Conservation (phyloP, 2,888 invertebrate species). For the Orchesellides sinensis region DNA sequence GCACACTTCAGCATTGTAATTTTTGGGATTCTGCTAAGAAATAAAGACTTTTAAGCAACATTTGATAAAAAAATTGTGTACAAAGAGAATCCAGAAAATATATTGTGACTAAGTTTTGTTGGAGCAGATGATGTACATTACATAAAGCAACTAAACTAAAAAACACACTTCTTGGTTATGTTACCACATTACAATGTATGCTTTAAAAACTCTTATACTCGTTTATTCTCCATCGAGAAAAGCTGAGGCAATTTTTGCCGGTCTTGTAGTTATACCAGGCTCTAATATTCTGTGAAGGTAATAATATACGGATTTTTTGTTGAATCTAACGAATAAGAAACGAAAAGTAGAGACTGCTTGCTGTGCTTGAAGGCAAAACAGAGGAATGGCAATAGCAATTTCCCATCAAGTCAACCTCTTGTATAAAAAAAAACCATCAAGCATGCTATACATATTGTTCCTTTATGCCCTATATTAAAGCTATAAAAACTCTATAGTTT, state of each 20-base stretch:
- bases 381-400: conserved; percentile 49
- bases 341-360: conserved; percentile 48
- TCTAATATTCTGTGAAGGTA: conserved; percentile 49
- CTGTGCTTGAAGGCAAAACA: conserved; percentile 59
- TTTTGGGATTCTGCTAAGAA: conserved; percentile 14
- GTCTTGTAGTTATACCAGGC: conserved; percentile 37
- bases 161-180: conserved; percentile 9
- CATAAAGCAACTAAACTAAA: background rate
- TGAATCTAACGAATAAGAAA: conserved; percentile 39
- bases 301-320: conserved; percentile 47
- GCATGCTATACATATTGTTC: background rate
- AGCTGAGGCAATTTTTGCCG: conserved; percentile 54
- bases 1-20: conserved; percentile 9
- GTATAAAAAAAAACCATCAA: conserved; percentile 39
- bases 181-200: too few species aligned
- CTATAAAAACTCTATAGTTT: background rate
- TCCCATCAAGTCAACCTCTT: conserved; percentile 55
- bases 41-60: conserved; percentile 13
- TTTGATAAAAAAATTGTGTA: conserved; percentile 5
- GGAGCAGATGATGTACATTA: conserved; percentile 8
- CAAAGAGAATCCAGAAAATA: conserved; percentile 1
- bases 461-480: background rate
- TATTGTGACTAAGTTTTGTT: background rate
- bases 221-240: conserved; percentile 28
- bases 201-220: too few species aligned